A percentile compares a stretch with the other conserved stretches of the same genome.
Conservation (phyloP, 1,140 invertebrate species). For the Drosophila kikkawai region DNA sequence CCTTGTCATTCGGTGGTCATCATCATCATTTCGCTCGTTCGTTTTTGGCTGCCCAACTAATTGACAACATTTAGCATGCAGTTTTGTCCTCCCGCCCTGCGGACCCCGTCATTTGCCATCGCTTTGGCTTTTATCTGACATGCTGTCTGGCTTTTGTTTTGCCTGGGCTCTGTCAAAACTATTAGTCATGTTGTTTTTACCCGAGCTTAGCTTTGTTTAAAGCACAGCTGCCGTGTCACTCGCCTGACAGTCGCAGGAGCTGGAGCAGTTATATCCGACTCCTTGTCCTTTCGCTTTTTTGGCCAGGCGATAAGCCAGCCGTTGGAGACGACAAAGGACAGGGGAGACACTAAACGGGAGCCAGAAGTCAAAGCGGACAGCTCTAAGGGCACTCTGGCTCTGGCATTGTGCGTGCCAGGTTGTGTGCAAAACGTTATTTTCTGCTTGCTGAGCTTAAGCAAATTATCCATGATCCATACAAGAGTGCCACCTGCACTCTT, state of each 20-base stretch:
- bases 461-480: conserved; percentile 67
- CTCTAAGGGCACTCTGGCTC: conserved; percentile 16
- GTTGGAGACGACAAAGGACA: conserved; percentile 24
- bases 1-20: conserved; percentile 53
- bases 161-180: conserved; percentile 60
- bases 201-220: conserved; percentile 57
- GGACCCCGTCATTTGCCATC: conserved; percentile 45
- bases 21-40: conserved; percentile 37
- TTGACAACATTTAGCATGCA: conserved; percentile 69
- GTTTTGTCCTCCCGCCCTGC: conserved; percentile 11
- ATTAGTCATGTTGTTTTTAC: conserved; percentile 73
- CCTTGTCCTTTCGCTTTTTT: conserved; percentile 45
- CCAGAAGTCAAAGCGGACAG: conserved; percentile 16
- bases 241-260: conserved; percentile 52
- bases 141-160: conserved; percentile 76
- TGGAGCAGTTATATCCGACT: conserved; percentile 12
- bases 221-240: conserved; percentile 66
- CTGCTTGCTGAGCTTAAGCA: conserved; percentile 77
- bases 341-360: conserved; percentile 11
- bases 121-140: conserved; percentile 77
- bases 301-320: conserved; percentile 59
- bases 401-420: conserved; percentile 69
- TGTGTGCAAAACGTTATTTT: conserved; percentile 81
- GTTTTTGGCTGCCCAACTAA: conserved; percentile 61
- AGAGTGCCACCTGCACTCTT: conserved; percentile 30